Percentiles rank a stretch among this genome's conserved stretches.
Evolutionary conservation across 2,888 invertebrate species (phyloP).

Genomic region (Auanema freiburgensis): DNA sequence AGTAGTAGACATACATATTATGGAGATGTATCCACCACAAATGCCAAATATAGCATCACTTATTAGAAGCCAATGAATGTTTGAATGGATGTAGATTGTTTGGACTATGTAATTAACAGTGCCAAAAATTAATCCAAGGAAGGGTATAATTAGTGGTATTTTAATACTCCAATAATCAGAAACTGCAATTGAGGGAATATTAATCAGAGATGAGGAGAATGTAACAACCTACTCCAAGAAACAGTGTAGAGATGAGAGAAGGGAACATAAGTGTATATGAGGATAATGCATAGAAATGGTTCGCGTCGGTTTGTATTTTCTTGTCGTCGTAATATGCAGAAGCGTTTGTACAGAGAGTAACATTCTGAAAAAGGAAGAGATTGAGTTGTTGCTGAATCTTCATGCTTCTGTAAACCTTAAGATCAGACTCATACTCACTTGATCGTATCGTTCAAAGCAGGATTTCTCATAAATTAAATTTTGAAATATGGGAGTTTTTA

Average conservation of each 20-base stretch:
- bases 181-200: slow-evolving; percentile 38
- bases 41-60: slow-evolving; percentile 65
- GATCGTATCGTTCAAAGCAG: slow-evolving; percentile 50
- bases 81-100: slow-evolving; percentile 55
- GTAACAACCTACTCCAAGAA: slow-evolving; percentile 62
- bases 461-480: slow-evolving; percentile 65
- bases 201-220: no score
- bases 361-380: slow-evolving; percentile 24
- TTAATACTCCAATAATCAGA: slow-evolving; percentile 65
- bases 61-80: slow-evolving; percentile 62
- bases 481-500: slow-evolving; percentile 64
- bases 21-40: slow-evolving; percentile 62
- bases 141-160: slow-evolving; percentile 65
- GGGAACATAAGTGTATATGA: slow-evolving; percentile 64
- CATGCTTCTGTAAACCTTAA: neutral
- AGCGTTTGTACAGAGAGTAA: slow-evolving; percentile 44
- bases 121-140: slow-evolving; percentile 61
- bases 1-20: no score
- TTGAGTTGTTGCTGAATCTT: no score
- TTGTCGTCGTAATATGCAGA: slow-evolving; percentile 50
- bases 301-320: slow-evolving; percentile 63
- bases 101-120: slow-evolving; percentile 63
- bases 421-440: slow-evolving; percentile 17
- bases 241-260: slow-evolving; percentile 62
- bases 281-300: slow-evolving; percentile 64